Conservation (phyloP, 2,797 vertebrate species). For the Helostoma temminkii region DNA sequence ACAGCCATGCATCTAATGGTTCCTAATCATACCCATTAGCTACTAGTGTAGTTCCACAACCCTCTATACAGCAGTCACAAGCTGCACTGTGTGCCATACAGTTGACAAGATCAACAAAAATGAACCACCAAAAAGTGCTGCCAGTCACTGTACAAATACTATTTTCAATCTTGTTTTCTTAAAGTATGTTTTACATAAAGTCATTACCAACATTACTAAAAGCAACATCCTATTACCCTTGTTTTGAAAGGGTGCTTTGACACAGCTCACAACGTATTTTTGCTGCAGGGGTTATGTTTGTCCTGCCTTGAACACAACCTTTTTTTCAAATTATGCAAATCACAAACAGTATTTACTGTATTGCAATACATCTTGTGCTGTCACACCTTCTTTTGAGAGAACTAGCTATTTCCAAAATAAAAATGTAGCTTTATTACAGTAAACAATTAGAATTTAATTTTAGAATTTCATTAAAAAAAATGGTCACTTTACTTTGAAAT, state of each 20-base stretch:
- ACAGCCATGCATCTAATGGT: constrained; percentile 76
- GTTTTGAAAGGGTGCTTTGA: constrained; percentile 36
- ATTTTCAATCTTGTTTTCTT: constrained; percentile 28
- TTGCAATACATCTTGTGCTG: constrained; percentile 24
- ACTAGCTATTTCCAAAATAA: constrained; percentile 15
- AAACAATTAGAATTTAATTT: no score
- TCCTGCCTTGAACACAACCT: constrained; percentile 22
- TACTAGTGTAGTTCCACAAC: constrained; percentile 59
- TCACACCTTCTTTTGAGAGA: constrained; percentile 11
- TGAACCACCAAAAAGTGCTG: constrained; percentile 16
- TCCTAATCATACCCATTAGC: constrained; percentile 81
- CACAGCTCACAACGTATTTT: constrained; percentile 14
- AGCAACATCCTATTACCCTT: constrained; percentile 42
- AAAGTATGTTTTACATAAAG: constrained; percentile 29
- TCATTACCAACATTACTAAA: constrained; percentile 32
- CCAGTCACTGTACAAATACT: constrained; percentile 10
- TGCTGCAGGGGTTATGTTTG: constrained; percentile 35
- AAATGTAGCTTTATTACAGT: constrained; percentile 20
- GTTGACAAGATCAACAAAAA: constrained; percentile 38
- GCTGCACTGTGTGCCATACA: constrained; percentile 7
- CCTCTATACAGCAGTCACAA: constrained; percentile 42
- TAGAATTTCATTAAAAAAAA: no score
- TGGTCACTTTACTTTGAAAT: constrained; percentile 6
- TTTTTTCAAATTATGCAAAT: constrained; percentile 30
- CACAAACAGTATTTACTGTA: constrained; percentile 21